Conservation (phyloP, 2,113 vertebrate species). For the Podarcis cretensis region DNA sequence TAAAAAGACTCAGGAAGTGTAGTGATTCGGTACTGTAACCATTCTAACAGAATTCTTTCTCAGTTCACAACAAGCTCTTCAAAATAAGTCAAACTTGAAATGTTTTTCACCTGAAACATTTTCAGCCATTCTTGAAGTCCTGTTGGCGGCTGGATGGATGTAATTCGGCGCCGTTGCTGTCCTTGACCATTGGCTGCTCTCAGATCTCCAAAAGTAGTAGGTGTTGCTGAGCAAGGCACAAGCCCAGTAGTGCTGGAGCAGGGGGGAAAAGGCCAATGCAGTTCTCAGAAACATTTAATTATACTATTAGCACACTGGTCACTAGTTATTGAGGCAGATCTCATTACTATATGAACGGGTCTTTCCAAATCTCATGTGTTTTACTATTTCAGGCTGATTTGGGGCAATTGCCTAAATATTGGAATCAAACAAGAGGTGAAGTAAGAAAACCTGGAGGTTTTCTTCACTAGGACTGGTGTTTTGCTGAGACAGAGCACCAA, state of each 20-base stretch:
- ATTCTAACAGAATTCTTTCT: neutral
- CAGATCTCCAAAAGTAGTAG: conserved; percentile 97
- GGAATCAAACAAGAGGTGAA: neutral
- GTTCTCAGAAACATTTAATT: conserved; percentile 16
- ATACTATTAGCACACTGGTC: neutral
- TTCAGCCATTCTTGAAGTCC: conserved; percentile 99
- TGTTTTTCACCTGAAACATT: conserved; percentile 92
- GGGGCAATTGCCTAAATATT: neutral
- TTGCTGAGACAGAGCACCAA: too few relatives aligned
- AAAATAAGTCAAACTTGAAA: neutral
- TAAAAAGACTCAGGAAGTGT: neutral
- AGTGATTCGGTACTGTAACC: neutral
- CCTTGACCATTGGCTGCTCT: conserved; percentile 97
- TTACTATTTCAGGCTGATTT: neutral
- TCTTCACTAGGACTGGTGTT: neutral
- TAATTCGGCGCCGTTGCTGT: conserved; percentile 93
- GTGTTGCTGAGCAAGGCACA: conserved; percentile 95
- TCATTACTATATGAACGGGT: neutral
- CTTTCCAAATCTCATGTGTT: neutral
- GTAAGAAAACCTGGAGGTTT: neutral
- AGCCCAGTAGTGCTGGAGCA: conserved; percentile 90
- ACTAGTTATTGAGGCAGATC: neutral
- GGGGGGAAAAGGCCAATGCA: neutral
- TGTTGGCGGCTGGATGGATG: conserved; percentile 94
- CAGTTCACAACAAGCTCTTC: neutral